phyloP scores from a whole-genome alignment of 2,888 invertebrate species.

The Lepidocyrtinus sp. region DNA sequence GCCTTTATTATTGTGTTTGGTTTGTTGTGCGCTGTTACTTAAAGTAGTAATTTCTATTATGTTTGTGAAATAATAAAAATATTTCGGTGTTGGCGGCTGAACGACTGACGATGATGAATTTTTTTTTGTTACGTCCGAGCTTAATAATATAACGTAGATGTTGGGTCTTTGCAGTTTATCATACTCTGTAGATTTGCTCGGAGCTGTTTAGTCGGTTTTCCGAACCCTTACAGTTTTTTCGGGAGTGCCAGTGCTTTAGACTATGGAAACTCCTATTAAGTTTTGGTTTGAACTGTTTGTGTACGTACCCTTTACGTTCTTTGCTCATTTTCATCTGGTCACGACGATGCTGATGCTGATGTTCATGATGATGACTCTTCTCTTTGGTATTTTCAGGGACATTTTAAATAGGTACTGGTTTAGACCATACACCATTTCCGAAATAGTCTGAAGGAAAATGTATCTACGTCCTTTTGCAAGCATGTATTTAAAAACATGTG shows the following conservation, averaged over 20 bases:
- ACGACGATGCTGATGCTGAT: conserved; percentile 6
- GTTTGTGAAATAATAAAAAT: not conserved
- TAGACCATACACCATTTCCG: too few relatives aligned
- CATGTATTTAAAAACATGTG: conserved; percentile 22
- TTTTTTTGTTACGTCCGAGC: too few relatives aligned
- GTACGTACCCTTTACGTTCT: not conserved
- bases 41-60: not conserved
- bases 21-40: not conserved
- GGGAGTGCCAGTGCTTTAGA: conserved; percentile 41
- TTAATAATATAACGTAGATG: too few relatives aligned
- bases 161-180: too few relatives aligned
- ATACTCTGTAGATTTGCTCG: not conserved
- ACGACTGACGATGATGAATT: not conserved
- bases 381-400: conserved; percentile 46
- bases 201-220: conserved; percentile 26
- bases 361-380: conserved; percentile 24
- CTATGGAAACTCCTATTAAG: conserved; percentile 7
- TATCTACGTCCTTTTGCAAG: not conserved
- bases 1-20: not conserved
- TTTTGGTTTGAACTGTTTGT: not conserved
- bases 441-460: not conserved
- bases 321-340: conserved; percentile 9
- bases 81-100: not conserved
- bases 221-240: conserved; percentile 36
- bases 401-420: conserved; percentile 29